Percentiles rank a stretch among this genome's conserved stretches.
phyloP scores from a whole-genome alignment of 2,113 vertebrate species.

The Macrotis lagotis region DNA sequence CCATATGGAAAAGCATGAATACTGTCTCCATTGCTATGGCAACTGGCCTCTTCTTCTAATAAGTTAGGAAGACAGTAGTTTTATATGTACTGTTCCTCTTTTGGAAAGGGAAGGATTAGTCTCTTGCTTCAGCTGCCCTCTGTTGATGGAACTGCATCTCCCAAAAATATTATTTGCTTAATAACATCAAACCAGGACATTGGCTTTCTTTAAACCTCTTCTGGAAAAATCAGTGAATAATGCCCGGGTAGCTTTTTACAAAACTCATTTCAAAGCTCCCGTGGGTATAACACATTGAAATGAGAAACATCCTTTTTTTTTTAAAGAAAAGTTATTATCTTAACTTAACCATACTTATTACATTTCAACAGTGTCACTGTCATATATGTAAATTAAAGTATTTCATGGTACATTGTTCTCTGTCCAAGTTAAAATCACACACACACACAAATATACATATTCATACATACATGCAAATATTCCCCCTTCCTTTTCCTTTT shows the following conservation, averaged over 20 bases:
- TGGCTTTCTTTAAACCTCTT: background rate
- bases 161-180: background rate
- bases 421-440: conserved; percentile 49
- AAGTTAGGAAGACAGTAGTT: background rate
- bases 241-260: background rate
- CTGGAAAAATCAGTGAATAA: background rate
- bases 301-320: background rate
- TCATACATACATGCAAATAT: no score
- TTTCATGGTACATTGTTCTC: background rate
- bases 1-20: background rate
- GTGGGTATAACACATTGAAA: background rate
- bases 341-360: conserved; percentile 31
- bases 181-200: background rate
- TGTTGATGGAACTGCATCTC: background rate
- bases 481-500: background rate
- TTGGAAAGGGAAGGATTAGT: background rate
- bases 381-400: conserved; percentile 27
- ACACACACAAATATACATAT: background rate
- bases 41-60: conserved; percentile 17
- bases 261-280: background rate
- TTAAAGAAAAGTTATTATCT: conserved; percentile 12
- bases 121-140: background rate
- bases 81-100: background rate
- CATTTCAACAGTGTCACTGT: background rate
- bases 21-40: conserved; percentile 20